Base-by-base conservation (phyloP, 2,888 invertebrate species). In the Ectemnius continuus region DNA sequence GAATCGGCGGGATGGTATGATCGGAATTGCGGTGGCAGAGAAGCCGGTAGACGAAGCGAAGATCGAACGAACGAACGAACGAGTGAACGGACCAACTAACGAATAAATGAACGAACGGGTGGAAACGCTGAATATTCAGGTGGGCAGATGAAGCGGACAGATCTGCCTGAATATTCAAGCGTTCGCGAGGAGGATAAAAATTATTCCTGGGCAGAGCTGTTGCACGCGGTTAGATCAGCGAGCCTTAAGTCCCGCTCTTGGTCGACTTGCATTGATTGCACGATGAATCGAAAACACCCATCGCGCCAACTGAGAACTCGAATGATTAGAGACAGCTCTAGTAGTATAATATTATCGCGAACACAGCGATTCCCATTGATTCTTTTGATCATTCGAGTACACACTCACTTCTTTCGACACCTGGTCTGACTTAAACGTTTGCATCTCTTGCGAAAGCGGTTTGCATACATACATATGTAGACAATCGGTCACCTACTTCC, bases 71-170 rank as follows among this genome's bases (percentile, higher is more conserved):
- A 68, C 81, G 81, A 67, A 67, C 72, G 72, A 77, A 79, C 76
- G 80, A 70, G 6, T 16, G 52, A 52, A 52, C 16, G 52, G 63
- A 67, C 47, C 68, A 67, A 75, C 73, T 72, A 69, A 64, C 64
- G 65, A 47, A 63, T 64, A 73, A 69, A 66, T 81, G 79, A 68
- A 67, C 72, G 75, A 79, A 73, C 74, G 70, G 67, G 78, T 76
- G 75, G 77, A 83, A 81, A 80, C 85, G 81, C 83, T 86, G 86
- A 86, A 86, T 86, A 86, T 86, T 86, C 86, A 86, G 76, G 65
- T 61, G 74, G 70, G 66, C 79, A 78, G 80, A 85, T 82, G 81
- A 85, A 85, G 81, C 78, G 83, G 80, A 78, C 83, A 72, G 78
- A 78, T 78, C 70, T 67, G 65, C 70, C 73, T 85, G 86, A 86